These are phyloP conservation scores for Pandion haliaetus DNA, from an alignment of 2,113 vertebrate species.

Conservation along the genomic window DNA sequence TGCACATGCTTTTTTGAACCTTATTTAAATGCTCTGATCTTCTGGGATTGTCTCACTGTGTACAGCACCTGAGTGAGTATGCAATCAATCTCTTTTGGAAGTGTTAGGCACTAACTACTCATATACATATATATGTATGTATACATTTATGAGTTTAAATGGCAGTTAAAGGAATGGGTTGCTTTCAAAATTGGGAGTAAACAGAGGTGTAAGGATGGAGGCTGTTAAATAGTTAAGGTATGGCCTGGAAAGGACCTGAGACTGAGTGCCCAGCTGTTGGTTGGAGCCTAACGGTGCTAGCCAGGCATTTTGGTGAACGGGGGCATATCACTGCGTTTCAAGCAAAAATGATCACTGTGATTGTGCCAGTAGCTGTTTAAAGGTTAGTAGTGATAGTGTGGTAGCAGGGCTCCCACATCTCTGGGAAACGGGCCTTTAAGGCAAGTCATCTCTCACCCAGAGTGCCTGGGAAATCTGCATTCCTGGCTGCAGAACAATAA, in stretches of 20 bases:
- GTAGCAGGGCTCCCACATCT: neutral
- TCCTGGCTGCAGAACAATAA: neutral
- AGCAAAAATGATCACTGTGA: accelerated
- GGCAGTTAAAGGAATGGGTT: neutral
- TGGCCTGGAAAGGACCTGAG: neutral
- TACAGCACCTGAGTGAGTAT: neutral
- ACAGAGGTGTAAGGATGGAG: neutral
- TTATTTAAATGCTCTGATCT: neutral
- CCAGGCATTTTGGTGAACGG: neutral
- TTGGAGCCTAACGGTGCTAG: neutral
- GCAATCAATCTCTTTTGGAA: neutral
- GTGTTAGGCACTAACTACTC: neutral
- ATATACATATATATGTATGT: neutral
- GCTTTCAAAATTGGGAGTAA: neutral
- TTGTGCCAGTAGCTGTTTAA: neutral
- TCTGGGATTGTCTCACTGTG: neutral
- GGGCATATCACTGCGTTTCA: neutral
- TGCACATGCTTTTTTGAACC: accelerated
- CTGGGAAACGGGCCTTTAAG: neutral
- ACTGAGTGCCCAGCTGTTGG: neutral
- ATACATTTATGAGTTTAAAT: neutral
- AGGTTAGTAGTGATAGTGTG: too few species aligned
- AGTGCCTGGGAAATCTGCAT: neutral
- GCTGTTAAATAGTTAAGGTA: neutral
- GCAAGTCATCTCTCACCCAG: too few species aligned